Base-by-base conservation (phyloP, 2,797 vertebrate species). In the Meriones psammophilus region DNA sequence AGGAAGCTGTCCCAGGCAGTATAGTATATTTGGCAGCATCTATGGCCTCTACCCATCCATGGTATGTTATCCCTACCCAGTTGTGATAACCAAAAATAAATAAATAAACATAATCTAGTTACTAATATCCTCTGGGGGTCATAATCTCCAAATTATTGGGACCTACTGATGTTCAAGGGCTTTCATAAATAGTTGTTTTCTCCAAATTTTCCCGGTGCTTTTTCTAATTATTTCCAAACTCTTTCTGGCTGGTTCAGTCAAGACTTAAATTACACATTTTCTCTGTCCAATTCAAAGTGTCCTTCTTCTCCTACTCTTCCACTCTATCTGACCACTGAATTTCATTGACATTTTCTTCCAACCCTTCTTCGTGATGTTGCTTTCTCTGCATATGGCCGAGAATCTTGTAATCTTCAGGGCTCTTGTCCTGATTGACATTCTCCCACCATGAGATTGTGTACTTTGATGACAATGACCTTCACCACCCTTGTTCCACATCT, bases 211-310 rank as follows among this genome's bases (percentile, higher is more conserved):
- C 60, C 78, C 39, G 86, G 2, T 69, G 7, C 0, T 71, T 93
- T 89, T 83, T 84, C 30, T 76, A 69, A n/a, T 88, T 73, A 94
- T 94, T 77, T 66, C 46, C 9, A 91, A 97, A 88, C 60, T 18
- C n/a, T n/a, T 73, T 77, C 39, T 69, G 56, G n/a, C 73, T 89
- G 62, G 78, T 78, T 90, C 68, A 79, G 1, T 81, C 24, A 54
- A 42, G 26, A 26, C 39, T 83, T 85, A 58, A 58, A 79, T 81
- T 85, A 64, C 10, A 54, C 69, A 62, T 76, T 83, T 85, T 12
- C 26, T 73, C 66, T 50, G 33, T 24, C 18, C 20, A 56, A 1
- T 6, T 85, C 84, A 18, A 76, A 80, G 56, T 78, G 17, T 20
- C n/a, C 50, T 92, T 50, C 50, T 50, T 50, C 50, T 50, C 50